Evolutionary conservation across 2,113 vertebrate species (phyloP).

Genomic region (Reinhardtius hippoglossoides): DNA sequence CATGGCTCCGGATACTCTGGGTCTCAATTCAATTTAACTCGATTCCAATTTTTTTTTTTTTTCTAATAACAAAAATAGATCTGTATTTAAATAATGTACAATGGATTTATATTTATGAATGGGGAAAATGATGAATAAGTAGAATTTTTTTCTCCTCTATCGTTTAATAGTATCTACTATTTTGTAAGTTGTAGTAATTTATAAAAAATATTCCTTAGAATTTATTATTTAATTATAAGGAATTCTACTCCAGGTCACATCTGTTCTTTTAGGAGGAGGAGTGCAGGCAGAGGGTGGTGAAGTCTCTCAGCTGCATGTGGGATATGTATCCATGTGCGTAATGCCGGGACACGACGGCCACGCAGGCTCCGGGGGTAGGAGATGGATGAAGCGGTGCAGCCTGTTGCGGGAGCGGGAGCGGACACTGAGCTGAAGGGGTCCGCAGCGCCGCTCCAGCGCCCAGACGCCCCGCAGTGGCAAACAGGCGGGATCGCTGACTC

Average conservation of each 20-base stretch:
- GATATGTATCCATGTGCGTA: no score
- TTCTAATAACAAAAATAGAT: conserved; percentile 1
- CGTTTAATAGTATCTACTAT: neutral
- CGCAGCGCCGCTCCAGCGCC: conserved; percentile 74
- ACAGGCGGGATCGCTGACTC: conserved; percentile 48
- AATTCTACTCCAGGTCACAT: conserved; percentile 8
- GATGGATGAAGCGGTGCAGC: conserved; percentile 6
- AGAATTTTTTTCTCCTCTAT: neutral
- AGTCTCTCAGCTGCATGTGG: neutral
- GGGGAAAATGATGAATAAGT: neutral
- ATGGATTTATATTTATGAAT: neutral
- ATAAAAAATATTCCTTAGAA: neutral
- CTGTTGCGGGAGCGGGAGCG: conserved; percentile 32
- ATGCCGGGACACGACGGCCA: conserved; percentile 4
- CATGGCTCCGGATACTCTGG: conserved; percentile 23
- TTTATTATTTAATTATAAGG: neutral
- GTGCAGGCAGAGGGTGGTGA: neutral
- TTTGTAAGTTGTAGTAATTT: neutral
- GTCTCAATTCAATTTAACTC: conserved; percentile 18
- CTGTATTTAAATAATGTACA: neutral
- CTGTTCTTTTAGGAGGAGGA: neutral
- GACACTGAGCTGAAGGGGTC: conserved; percentile 4
- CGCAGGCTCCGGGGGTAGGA: conserved; percentile 3
- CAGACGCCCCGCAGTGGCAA: conserved; percentile 88
- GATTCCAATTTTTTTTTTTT: neutral